Conservation (phyloP, 2,797 vertebrate species). For the Staurois parvus region DNA sequence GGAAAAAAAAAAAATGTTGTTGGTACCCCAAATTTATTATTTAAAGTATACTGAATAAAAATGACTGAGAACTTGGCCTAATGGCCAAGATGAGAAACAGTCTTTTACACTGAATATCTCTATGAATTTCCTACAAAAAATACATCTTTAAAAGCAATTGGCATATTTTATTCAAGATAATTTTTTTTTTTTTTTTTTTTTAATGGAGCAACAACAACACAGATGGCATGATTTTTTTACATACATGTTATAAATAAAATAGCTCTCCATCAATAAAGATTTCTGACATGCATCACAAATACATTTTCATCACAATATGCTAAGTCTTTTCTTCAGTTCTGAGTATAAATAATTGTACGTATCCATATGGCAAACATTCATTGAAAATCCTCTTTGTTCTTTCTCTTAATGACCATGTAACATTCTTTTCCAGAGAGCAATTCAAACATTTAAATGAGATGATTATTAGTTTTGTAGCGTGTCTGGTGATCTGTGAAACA, state of each 20-base stretch:
- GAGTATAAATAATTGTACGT: constrained; percentile 6
- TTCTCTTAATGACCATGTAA: constrained; percentile 6
- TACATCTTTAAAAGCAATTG: neutral
- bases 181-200: too few relatives aligned
- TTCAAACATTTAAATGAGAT: neutral
- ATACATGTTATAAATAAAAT: constrained; percentile 22
- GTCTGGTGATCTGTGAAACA: neutral
- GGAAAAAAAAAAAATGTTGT: too few relatives aligned
- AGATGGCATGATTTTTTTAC: constrained; percentile 40
- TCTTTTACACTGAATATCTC: neutral
- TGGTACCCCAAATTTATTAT: too few relatives aligned
- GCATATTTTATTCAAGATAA: too few relatives aligned
- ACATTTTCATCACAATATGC: constrained; percentile 23
- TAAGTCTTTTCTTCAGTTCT: constrained; percentile 15
- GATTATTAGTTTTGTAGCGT: neutral
- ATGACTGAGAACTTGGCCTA: neutral
- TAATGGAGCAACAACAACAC: neutral
- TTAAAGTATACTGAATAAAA: neutral
- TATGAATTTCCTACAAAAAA: neutral
- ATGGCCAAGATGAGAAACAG: neutral
- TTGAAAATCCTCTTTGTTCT: neutral
- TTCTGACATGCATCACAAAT: constrained; percentile 34
- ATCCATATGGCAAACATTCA: constrained; percentile 45
- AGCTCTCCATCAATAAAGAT: constrained; percentile 2
- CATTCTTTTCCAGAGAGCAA: neutral